Evolutionary conservation across 2,888 invertebrate species (phyloP), one percentile per base, ranked within the genome.

Genomic region (Heliconius cydno): DNA sequence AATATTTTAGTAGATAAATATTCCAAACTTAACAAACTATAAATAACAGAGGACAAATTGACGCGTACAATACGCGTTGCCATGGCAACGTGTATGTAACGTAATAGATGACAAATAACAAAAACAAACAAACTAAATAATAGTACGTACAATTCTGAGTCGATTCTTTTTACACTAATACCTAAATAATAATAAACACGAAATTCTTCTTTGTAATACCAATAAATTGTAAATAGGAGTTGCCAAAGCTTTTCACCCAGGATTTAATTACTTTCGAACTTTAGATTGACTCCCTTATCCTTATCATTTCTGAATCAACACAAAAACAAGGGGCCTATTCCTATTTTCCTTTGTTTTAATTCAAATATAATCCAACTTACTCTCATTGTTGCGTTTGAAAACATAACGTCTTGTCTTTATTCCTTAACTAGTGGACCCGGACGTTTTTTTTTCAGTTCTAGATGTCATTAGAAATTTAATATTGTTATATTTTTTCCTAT

Each of bases 241-340:
- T 52, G 60, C 60, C 63, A n/a, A 57, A 65, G 28, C 77, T 63
- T 72, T 75, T 66, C 65, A 34, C 73, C 71, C 75, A 63, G 76
- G 76, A 81, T 82, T 81, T 79, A 81, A 82, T 81, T 81, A 81
- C 77, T 79, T 75, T 41, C 57, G 46, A 82, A 82, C 74, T 82
- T 82, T 77, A 79, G 73, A 82, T 82, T 79, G 79, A 79, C 73
- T 79, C 73, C 66, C 81, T 82, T 81, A 81, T 79, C 82, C n/a
- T 70, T 73, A 73, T 73, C 73, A 38, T 15, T 60, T 76, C 60
- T 79, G 76, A 79, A 81, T 81, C 79, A 79, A 81, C 76, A 74
- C 81, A 74, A 82, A 82, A 82, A 79, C 79, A 79, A 81, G 30
- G 67, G 60, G 65, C 72, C 52, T 80, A 78, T 80, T 76, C 63